These are phyloP conservation scores for Helicoverpa zea DNA, from an alignment of 1,140 invertebrate genomes.

Conservation along the genomic window DNA sequence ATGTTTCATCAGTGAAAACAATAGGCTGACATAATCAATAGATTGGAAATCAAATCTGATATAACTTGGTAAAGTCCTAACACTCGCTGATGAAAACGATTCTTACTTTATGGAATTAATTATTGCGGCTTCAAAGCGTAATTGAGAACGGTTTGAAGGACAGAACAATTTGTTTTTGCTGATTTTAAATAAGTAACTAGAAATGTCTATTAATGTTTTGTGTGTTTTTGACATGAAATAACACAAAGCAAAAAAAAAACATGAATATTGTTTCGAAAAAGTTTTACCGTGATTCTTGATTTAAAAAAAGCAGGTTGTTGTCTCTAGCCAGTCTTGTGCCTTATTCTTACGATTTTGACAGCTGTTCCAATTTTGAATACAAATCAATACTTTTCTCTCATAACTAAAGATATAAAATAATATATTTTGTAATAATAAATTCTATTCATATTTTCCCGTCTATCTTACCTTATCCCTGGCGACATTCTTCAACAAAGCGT, in stretches of 20 bases:
- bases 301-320: too few species aligned
- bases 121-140: slow-evolving; percentile 16
- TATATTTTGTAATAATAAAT: too few species aligned
- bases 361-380: too few species aligned
- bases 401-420: too few species aligned
- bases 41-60: slow-evolving; percentile 20
- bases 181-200: not conserved
- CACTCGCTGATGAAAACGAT: slow-evolving; percentile 22
- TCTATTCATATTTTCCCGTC: too few species aligned
- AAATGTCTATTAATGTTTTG: not conserved
- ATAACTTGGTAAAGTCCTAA: slow-evolving; percentile 24
- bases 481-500: slow-evolving; percentile 90
- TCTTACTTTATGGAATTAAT: slow-evolving; percentile 41
- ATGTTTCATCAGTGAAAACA: slow-evolving; percentile 11
- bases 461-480: slow-evolving; percentile 85
- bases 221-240: not conserved
- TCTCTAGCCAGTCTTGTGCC: too few species aligned
- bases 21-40: slow-evolving; percentile 26
- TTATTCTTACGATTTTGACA: too few species aligned
- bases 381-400: too few species aligned
- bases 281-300: too few species aligned
- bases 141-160: slow-evolving; percentile 22
- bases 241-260: not conserved
- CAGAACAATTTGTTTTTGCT: slow-evolving; percentile 10
- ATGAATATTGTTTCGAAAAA: too few species aligned